phyloP scores from a whole-genome alignment of 1,140 invertebrate species.

The Venustaconcha ellipsiformis region DNA sequence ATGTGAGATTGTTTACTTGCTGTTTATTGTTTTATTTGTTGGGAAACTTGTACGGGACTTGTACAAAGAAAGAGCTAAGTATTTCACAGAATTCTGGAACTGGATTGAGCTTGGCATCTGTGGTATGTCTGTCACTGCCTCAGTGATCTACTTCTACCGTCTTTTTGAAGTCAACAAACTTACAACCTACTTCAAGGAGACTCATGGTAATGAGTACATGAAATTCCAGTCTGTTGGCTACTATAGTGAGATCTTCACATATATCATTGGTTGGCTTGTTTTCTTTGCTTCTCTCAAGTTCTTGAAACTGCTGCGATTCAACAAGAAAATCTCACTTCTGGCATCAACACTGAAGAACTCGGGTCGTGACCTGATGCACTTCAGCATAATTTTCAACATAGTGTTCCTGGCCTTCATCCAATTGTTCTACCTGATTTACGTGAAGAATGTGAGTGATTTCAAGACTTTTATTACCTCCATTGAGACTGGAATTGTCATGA shows the following conservation, averaged over 20 bases:
- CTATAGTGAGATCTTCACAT: constrained; percentile 70
- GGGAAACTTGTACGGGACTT: constrained; percentile 63
- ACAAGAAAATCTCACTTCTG: constrained; percentile 70
- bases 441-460: constrained; percentile 68
- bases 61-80: constrained; percentile 52
- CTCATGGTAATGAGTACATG: constrained; percentile 71
- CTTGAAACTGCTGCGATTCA: constrained; percentile 72
- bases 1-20: constrained; percentile 55
- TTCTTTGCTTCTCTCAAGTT: constrained; percentile 73
- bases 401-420: constrained; percentile 68
- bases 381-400: constrained; percentile 68
- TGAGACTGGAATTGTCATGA: constrained; percentile 72
- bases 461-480: constrained; percentile 70
- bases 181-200: constrained; percentile 66
- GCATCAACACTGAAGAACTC: constrained; percentile 63
- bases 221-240: constrained; percentile 71
- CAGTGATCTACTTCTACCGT: constrained; percentile 69
- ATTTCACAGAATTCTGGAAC: constrained; percentile 71
- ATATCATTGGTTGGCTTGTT: constrained; percentile 70
- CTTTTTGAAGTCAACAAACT: constrained; percentile 61
- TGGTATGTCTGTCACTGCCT: constrained; percentile 62
- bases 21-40: constrained; percentile 73
- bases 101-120: constrained; percentile 69
- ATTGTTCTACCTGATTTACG: constrained; percentile 73
- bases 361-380: constrained; percentile 61